These are phyloP conservation scores for Norana najaformis DNA, from an alignment of 2,888 invertebrate species.

Conservation along the genomic window DNA sequence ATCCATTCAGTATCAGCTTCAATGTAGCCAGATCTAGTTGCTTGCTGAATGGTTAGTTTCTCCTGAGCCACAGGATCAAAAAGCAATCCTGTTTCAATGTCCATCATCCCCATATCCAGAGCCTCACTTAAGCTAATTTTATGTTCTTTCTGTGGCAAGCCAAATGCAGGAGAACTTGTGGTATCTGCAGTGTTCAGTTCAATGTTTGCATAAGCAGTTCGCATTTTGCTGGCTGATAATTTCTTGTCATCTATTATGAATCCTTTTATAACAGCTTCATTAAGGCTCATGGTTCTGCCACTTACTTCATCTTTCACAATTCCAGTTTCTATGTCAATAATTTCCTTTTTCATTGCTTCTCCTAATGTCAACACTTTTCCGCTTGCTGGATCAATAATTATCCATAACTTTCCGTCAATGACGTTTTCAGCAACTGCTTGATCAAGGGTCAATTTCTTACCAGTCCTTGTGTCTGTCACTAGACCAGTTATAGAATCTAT, in stretches of 20 bases:
- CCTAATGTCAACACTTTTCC: neutral
- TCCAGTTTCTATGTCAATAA: neutral
- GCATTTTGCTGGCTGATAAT: too few species aligned
- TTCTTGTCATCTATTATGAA: too few species aligned
- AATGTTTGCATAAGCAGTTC: too few species aligned
- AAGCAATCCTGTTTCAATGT: neutral
- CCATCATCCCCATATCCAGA: neutral
- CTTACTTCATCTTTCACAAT: too few species aligned
- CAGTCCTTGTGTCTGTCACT: slow-evolving; percentile 66
- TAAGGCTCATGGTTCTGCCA: too few species aligned
- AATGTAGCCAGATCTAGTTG: neutral
- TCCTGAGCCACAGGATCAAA: neutral
- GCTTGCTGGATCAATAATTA: slow-evolving; percentile 19
- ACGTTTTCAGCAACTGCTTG: slow-evolving; percentile 48
- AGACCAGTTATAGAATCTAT: slow-evolving; percentile 10
- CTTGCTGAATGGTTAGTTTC: neutral
- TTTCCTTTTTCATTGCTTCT: neutral
- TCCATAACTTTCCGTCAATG: slow-evolving; percentile 30
- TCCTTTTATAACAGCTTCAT: too few species aligned
- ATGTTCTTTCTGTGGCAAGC: neutral
- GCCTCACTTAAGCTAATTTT: neutral
- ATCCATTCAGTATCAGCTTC: neutral
- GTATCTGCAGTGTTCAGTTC: too few species aligned
- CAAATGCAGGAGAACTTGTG: too few species aligned
- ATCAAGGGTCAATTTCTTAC: neutral